Percentiles rank a stretch among this genome's conserved stretches.
phyloP scores from a whole-genome alignment of 2,113 vertebrate genomes.

The Catharus bicknelli region DNA sequence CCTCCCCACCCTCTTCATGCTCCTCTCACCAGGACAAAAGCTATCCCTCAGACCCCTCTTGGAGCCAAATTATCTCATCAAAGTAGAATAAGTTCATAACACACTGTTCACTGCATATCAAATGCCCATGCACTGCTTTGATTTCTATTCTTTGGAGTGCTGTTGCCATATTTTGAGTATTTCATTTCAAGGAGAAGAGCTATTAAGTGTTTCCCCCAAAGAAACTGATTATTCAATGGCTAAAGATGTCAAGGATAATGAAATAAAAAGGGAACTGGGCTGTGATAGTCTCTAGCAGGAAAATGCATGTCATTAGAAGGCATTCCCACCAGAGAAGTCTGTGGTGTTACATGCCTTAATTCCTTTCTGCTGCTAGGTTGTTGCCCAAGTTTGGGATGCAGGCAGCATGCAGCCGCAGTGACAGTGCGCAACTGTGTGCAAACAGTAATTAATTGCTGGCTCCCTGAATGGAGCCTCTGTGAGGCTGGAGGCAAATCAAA shows the following conservation, averaged over 20 bases:
- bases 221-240: conserved; percentile 49
- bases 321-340: conserved; percentile 13
- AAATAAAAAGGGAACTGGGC: conserved; percentile 24
- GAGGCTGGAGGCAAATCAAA: conserved; percentile 57
- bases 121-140: conserved; percentile 22
- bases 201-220: conserved; percentile 52
- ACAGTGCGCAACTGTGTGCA: conserved; percentile 35
- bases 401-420: neutral
- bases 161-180: conserved; percentile 53
- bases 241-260: conserved; percentile 59
- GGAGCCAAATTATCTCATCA: conserved; percentile 59
- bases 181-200: conserved; percentile 60
- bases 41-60: conserved; percentile 39
- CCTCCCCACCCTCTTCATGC: neutral
- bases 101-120: conserved; percentile 25
- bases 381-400: conserved; percentile 45
- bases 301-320: conserved; percentile 34
- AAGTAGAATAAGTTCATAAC: conserved; percentile 41
- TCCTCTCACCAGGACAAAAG: conserved; percentile 36
- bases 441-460: conserved; percentile 54
- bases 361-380: conserved; percentile 33
- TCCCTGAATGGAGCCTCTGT: conserved; percentile 64
- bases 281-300: neutral
- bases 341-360: conserved; percentile 13
- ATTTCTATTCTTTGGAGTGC: conserved; percentile 36